Percentiles rank a stretch among this genome's conserved stretches.
These are phyloP conservation scores for Archaeoteleia sp. DNA, from an alignment of 2,888 invertebrate species.

Conservation along the genomic window DNA sequence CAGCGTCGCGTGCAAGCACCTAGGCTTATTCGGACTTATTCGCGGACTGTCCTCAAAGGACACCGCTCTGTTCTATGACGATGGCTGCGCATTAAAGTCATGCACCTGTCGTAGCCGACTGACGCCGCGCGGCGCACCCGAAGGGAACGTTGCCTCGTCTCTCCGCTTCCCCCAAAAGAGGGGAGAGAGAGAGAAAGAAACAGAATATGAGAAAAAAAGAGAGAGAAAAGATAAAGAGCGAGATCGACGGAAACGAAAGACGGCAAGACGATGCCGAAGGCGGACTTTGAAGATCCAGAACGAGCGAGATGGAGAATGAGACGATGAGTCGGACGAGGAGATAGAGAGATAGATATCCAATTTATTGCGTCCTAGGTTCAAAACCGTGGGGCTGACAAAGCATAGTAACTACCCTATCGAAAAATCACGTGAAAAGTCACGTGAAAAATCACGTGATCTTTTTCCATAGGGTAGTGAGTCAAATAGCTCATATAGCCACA, in stretches of 20 bases:
- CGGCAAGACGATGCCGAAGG: slow-evolving; percentile 30
- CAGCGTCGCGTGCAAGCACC: slow-evolving; percentile 16
- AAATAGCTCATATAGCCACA: too few relatives aligned
- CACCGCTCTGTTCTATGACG: slow-evolving; percentile 58
- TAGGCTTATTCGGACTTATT: slow-evolving; percentile 29
- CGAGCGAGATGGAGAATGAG: too few relatives aligned
- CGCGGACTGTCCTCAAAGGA: slow-evolving; percentile 51
- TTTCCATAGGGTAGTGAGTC: too few relatives aligned
- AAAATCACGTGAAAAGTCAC: too few relatives aligned
- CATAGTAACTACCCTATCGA: too few relatives aligned
- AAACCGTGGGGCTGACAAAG: too few relatives aligned
- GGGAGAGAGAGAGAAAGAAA: slow-evolving; percentile 30
- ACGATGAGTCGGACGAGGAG: too few relatives aligned
- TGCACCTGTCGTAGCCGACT: slow-evolving; percentile 64
- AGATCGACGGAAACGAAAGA: slow-evolving; percentile 32
- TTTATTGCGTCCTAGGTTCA: too few relatives aligned
- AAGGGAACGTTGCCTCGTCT: slow-evolving; percentile 27
- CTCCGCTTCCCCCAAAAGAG: slow-evolving; percentile 39
- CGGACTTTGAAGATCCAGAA: too few relatives aligned
- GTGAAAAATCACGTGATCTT: too few relatives aligned
- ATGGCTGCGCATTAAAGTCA: slow-evolving; percentile 65
- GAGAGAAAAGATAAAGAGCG: slow-evolving; percentile 11
- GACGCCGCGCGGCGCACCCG: slow-evolving; percentile 40
- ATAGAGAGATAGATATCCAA: too few relatives aligned
- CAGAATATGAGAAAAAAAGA: neutral